Conservation (phyloP, 2,797 vertebrate genomes). For the Sebastes alutus region DNA sequence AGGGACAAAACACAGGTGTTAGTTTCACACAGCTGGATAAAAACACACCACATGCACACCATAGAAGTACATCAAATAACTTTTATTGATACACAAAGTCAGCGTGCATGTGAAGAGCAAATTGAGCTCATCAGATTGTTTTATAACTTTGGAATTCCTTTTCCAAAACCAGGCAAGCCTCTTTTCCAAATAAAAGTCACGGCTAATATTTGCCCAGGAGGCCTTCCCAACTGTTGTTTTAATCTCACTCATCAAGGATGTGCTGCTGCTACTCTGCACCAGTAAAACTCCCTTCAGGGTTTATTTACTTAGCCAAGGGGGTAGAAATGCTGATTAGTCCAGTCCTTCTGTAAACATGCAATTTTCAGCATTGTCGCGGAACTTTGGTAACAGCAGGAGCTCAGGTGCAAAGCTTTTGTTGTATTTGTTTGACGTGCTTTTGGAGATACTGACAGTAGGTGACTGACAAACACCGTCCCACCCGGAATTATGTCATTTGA, state of each 20-base stretch:
- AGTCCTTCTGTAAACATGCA: conserved; percentile 68
- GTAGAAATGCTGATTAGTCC: conserved; percentile 36
- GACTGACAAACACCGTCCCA: conserved; percentile 20
- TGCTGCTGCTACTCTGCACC: conserved; percentile 59
- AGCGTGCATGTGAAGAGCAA: background rate
- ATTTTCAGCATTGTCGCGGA: conserved; percentile 18
- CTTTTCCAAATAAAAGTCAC: conserved; percentile 73
- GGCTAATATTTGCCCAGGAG: conserved; percentile 75
- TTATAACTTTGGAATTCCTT: conserved; percentile 6
- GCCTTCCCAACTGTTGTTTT: conserved; percentile 56
- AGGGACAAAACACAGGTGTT: conserved; percentile 54
- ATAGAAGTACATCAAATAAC: background rate
- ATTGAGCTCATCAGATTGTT: background rate
- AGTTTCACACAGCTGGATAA: conserved; percentile 41
- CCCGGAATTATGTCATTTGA: background rate
- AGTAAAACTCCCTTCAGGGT: conserved; percentile 36
- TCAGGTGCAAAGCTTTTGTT: conserved; percentile 2
- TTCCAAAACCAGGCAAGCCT: conserved; percentile 56
- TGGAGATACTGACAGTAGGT: background rate
- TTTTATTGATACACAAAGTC: background rate
- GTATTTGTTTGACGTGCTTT: background rate
- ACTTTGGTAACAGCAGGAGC: conserved; percentile 25
- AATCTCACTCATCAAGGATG: conserved; percentile 75
- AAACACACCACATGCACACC: background rate
- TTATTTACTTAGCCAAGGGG: conserved; percentile 52